Base-by-base conservation (phyloP, 2,113 vertebrate genomes). In the Podilymbus podiceps region DNA sequence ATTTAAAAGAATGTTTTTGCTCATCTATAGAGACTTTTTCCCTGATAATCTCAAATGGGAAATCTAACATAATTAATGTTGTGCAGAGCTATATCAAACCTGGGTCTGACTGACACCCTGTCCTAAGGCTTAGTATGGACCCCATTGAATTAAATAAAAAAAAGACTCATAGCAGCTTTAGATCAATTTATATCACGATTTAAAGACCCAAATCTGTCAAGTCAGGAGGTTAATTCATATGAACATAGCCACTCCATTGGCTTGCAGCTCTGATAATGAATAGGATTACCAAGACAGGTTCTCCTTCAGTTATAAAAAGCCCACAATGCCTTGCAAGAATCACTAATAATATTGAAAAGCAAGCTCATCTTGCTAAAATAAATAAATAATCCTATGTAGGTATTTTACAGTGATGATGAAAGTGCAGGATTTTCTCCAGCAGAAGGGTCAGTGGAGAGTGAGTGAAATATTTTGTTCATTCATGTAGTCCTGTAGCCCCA, bases 391-490 rank as follows among this genome's bases (percentile, higher is more conserved):
- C 8, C 0, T 2, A 1, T 21, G 21, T 4, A 42, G 17, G 5
- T 44, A 63, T 82, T 47, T 66, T 63, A 44, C 8, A 76, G 20
- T 38, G 40, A 40, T 56, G 25, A 13, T 24, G 16, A 53, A 56
- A 19, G 17, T 59, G 10, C 15, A 89, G 35, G 25, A 42, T 63
- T 38, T 82, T 46, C 20, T 81, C 47, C 50, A 25, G 4, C n/a
- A 30, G 30, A 53, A 71, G 8, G 3, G 5, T 25, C 15, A 8
- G 22, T 67, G 28, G 16, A 58, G 9, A 44, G 16, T 13, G 16
- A 62, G 27, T 11, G 68, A n/a, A 31, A 7, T 8, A 47, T 28
- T 66, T 5, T 21, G 8, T 23, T 77, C 0, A 0, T 23, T 69
- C 13, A 15, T 11, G 35, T 1, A 68, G 28, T 38, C 28, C 19